Base-by-base conservation (phyloP, 2,113 vertebrate species). In the Corapipo altera region DNA sequence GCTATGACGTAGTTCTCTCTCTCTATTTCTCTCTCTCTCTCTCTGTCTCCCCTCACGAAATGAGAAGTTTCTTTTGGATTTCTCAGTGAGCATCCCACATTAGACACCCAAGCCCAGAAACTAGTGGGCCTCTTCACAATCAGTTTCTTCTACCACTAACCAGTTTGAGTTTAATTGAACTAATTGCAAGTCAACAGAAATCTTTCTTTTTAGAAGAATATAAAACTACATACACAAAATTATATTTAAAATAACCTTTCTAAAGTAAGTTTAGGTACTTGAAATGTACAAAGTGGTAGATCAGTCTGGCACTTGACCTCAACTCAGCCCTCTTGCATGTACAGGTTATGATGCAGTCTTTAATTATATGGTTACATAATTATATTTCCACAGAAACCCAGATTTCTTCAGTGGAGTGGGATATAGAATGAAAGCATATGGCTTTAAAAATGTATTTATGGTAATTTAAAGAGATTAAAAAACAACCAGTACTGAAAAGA, bases 381-480 rank as follows among this genome's bases (percentile, higher is more conserved):
- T 96, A 89, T 82, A 94, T 93, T 95, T 96, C 89, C 70, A 95
- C 70, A 95, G 87, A 96, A 97, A 91, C 32, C 18, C 80, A 83
- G 94, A 94, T 95, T 95, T 96, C 66, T 93, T 94, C 84, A 79
- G 84, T 85, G 49, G 49, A 93, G 81, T 93, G 43, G 83, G 80
- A 93, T 94, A 94, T 49, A 91, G 91, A 96, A 95, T 82, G 81
- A 97, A 97, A 97, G 89, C 93, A 96, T 95, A 97, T 95, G 94
- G 95, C 91, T 96, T 95, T 89, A 96, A 96, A 96, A 97, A 96
- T 95, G 93, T 96, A 96, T 97, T 97, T 95, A 97, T 97, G 94
- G 77, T 96, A 95, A 97, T 97, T 95, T 96, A 91, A 95, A 97
- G 91, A 97, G 85, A 97, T 96, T 96, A 96, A 96, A 96, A 97